Conservation (phyloP, 1,140 invertebrate species). For the Sweltsa coloradensis region DNA sequence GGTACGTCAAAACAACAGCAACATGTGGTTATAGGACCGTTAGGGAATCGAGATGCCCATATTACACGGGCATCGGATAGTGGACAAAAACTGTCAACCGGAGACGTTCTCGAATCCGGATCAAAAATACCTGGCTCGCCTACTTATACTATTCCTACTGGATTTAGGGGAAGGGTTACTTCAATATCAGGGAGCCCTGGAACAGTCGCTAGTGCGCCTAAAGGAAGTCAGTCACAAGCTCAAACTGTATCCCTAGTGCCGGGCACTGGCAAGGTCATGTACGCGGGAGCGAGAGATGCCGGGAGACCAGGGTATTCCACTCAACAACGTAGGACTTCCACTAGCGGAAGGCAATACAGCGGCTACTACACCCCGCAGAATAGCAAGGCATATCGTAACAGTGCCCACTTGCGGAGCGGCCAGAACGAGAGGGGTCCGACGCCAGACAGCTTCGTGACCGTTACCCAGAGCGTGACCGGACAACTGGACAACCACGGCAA, state of each 20-base stretch:
- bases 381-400: background rate
- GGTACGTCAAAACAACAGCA: no score
- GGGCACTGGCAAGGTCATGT: conserved; percentile 37
- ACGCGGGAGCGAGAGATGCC: conserved; percentile 15
- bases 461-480: conserved; percentile 64
- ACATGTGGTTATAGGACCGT: conserved; percentile 15
- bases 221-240: conserved; percentile 44
- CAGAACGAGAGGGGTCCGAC: background rate
- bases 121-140: conserved; percentile 43
- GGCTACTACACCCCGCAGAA: background rate
- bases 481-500: conserved; percentile 40
- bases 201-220: conserved; percentile 30
- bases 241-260: conserved; percentile 47
- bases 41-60: conserved; percentile 20
- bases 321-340: background rate
- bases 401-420: conserved; percentile 3
- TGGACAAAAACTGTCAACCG: conserved; percentile 21
- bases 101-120: conserved; percentile 44
- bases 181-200: conserved; percentile 43
- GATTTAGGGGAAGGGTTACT: conserved; percentile 50
- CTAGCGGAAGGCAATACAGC: background rate
- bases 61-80: conserved; percentile 24
- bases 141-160: conserved; percentile 48
- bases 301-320: background rate
- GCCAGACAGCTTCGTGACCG: conserved; percentile 47